Evolutionary conservation across 2,888 invertebrate species (phyloP), one percentile per base, ranked within the genome.

Genomic region (Himalopsyche tibetana): DNA sequence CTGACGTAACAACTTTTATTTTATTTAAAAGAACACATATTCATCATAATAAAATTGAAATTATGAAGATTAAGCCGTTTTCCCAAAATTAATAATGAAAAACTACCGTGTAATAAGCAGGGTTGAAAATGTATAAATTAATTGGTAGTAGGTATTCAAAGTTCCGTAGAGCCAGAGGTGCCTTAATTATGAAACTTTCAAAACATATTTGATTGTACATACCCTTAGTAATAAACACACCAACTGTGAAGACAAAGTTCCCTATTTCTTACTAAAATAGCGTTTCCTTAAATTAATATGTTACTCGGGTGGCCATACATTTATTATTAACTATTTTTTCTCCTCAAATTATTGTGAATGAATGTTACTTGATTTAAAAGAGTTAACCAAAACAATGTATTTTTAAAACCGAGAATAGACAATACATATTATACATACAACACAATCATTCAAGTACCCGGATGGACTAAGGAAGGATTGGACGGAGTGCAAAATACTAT

Each of bases 111-210:
- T 63, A 74, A 74, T 74, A 15, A 74, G 15, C 36, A 15, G 74
- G 36, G 36, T 74, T 74, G 28, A 74, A 74, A 74, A 74, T 36
- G 36, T 38, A 74, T 15, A 36, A 74, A 74, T 74, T 74, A 74
- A 74, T 74, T 74, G 74, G 74, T 5, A 38, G 74, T 51, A 15
- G 51, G 51, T 74, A 74, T 74, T 74, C 36, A 36, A 74, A 36
- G 74, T 19, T 36, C 9, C 8, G 28, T 38, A 28, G 36, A 74
- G 36, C 36, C 74, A 74, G 74, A 74, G 74, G 74, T 74, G 74
- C 38, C 36, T 74, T 74, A 74, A 74, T 74, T 74, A 74, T 74
- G 74, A 74, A 74, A 74, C 74, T 74, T 74, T 74, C 28, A 74
- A 74, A 74, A 74, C 74, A 74, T 74, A 74, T 74, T 74, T 74